Conservation (phyloP, 2,797 vertebrate species). For the Danio aesculapii region DNA sequence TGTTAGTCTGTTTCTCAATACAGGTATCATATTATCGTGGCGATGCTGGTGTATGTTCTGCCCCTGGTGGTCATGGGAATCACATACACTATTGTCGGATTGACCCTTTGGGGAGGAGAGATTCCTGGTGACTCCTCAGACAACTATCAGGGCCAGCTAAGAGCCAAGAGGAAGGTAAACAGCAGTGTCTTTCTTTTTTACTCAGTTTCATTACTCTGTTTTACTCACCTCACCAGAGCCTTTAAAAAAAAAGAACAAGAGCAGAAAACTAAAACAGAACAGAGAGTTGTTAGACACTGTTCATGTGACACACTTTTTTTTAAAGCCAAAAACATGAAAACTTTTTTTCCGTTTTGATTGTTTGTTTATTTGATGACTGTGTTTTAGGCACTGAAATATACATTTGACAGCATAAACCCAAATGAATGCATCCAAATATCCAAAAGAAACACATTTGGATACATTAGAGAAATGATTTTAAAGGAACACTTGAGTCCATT, state of each 20-base stretch:
- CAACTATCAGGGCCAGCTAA: conserved; percentile 95
- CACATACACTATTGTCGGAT: conserved; percentile 94
- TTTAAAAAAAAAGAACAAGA: background rate
- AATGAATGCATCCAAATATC: too few relatives aligned
- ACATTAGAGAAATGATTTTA: too few relatives aligned
- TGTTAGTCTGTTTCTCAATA: background rate
- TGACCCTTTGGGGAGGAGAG: conserved; percentile 95
- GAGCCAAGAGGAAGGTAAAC: conserved; percentile 95
- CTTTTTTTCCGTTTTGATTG: too few relatives aligned
- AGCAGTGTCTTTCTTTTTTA: background rate
- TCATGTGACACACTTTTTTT: too few relatives aligned
- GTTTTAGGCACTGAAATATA: too few relatives aligned
- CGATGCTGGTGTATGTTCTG: conserved; percentile 89
- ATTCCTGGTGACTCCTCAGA: conserved; percentile 94
- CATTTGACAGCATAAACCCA: too few relatives aligned
- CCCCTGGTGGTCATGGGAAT: conserved; percentile 94
- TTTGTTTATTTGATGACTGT: too few relatives aligned
- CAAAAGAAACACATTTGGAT: too few relatives aligned
- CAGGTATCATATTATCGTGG: conserved; percentile 94
- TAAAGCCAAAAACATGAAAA: too few relatives aligned
- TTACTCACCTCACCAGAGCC: background rate
- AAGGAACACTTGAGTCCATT: too few relatives aligned
- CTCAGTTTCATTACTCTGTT: background rate
- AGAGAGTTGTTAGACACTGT: background rate
- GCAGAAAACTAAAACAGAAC: background rate